Percentiles rank a stretch among this genome's conserved stretches.
These are phyloP conservation scores for Protobothrops flavoviridis DNA, from an alignment of 2,113 vertebrate species.

Conservation along the genomic window DNA sequence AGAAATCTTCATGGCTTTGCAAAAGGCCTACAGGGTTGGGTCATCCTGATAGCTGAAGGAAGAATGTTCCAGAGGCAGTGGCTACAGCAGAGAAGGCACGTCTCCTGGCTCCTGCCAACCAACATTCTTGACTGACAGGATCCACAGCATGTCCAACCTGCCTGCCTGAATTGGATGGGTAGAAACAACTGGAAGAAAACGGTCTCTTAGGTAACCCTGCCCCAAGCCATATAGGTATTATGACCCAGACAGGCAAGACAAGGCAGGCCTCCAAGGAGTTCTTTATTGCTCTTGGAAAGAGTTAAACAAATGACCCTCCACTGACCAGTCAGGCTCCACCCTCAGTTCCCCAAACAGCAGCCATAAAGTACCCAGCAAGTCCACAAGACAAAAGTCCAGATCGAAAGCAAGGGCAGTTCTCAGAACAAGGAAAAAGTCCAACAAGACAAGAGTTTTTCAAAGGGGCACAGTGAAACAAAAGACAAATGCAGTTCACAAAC, in stretches of 20 bases:
- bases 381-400: background rate
- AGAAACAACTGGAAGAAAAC: background rate
- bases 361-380: background rate
- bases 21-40: too few species aligned
- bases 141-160: background rate
- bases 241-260: background rate
- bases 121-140: background rate
- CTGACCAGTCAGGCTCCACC: background rate
- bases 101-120: background rate
- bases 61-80: too few species aligned
- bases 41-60: too few species aligned
- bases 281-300: background rate
- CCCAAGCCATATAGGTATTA: background rate
- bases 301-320: background rate
- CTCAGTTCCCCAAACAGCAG: background rate
- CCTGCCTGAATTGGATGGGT: background rate
- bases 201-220: background rate
- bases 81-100: too few species aligned
- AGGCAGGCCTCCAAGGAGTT: background rate
- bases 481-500: background rate
- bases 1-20: too few species aligned
- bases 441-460: background rate
- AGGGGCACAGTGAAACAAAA: background rate
- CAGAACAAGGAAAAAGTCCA: background rate
- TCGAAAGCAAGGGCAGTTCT: background rate